These are phyloP conservation scores for Athripsodes cinereus DNA, from an alignment of 2,888 invertebrate species.

Conservation along the genomic window DNA sequence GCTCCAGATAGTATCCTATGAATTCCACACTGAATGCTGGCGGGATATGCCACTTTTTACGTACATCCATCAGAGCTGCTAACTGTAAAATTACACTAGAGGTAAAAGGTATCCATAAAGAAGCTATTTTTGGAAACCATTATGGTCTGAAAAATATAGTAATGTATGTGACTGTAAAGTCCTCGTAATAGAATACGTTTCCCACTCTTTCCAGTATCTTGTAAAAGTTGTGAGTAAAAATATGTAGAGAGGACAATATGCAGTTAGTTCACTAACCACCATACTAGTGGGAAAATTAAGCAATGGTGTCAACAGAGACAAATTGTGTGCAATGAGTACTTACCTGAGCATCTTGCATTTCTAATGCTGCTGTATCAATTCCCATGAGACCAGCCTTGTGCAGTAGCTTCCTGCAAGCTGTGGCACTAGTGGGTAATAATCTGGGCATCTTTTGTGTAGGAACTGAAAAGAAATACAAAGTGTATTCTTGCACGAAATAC, in stretches of 20 bases:
- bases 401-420: constrained; percentile 74
- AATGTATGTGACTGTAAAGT: not conserved
- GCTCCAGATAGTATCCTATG: constrained; percentile 87
- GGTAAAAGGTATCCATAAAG: not conserved
- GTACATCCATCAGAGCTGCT: constrained; percentile 75
- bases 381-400: constrained; percentile 89
- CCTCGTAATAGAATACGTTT: no score
- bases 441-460: constrained; percentile 94
- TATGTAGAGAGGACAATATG: no score
- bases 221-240: no score
- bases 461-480: constrained; percentile 48
- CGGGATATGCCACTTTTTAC: constrained; percentile 91
- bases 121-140: not conserved
- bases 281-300: no score
- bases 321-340: not conserved
- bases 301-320: no score
- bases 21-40: constrained; percentile 94
- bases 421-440: constrained; percentile 82
- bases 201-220: no score
- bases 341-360: constrained; percentile 77
- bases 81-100: constrained; percentile 36
- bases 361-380: constrained; percentile 72
- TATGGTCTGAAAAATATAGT: not conserved
- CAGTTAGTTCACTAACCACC: no score
- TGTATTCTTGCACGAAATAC: no score